phyloP scores from a whole-genome alignment of 2,113 vertebrate genomes.

The Scomber colias region DNA sequence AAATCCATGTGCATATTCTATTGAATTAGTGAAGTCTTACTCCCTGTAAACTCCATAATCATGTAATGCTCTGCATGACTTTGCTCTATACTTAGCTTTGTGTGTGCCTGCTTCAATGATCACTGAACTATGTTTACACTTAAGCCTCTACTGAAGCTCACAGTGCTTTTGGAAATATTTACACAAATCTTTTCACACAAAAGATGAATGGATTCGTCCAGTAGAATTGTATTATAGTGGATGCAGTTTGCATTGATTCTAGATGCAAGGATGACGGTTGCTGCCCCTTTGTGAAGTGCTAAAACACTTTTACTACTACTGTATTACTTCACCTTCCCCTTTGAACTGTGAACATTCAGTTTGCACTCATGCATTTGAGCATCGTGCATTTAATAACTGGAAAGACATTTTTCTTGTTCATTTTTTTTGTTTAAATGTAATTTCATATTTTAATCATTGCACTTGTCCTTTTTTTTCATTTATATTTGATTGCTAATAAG shows the following conservation, averaged over 20 bases:
- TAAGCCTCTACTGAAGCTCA: slow-evolving; percentile 59
- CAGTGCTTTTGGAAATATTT: slow-evolving; percentile 51
- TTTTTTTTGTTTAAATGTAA: slow-evolving; percentile 24
- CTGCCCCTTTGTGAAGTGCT: slow-evolving; percentile 33
- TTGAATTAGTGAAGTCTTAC: slow-evolving; percentile 21
- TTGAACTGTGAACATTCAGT: slow-evolving; percentile 39
- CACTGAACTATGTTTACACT: slow-evolving; percentile 81
- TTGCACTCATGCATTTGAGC: slow-evolving; percentile 14
- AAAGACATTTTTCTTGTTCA: slow-evolving; percentile 32
- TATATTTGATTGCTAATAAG: slow-evolving; percentile 6
- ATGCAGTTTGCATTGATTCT: slow-evolving; percentile 27
- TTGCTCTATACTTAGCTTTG: slow-evolving; percentile 73
- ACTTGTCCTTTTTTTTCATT: slow-evolving; percentile 1
- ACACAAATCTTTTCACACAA: slow-evolving; percentile 29
- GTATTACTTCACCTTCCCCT: slow-evolving; percentile 17
- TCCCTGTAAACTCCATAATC: slow-evolving; percentile 64
- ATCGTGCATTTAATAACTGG: slow-evolving; percentile 24
- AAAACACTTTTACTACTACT: slow-evolving; percentile 6
- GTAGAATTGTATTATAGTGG: slow-evolving; percentile 28
- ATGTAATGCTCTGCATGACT: slow-evolving; percentile 78
- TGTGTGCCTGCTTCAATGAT: slow-evolving; percentile 78
- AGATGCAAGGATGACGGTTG: slow-evolving; percentile 40
- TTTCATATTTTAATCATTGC: background rate
- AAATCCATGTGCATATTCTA: slow-evolving; percentile 24
- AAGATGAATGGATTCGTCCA: background rate